Percentiles rank a stretch among this genome's conserved stretches.
phyloP scores from a whole-genome alignment of 2,888 invertebrate genomes.

The Apeira syringaria region DNA sequence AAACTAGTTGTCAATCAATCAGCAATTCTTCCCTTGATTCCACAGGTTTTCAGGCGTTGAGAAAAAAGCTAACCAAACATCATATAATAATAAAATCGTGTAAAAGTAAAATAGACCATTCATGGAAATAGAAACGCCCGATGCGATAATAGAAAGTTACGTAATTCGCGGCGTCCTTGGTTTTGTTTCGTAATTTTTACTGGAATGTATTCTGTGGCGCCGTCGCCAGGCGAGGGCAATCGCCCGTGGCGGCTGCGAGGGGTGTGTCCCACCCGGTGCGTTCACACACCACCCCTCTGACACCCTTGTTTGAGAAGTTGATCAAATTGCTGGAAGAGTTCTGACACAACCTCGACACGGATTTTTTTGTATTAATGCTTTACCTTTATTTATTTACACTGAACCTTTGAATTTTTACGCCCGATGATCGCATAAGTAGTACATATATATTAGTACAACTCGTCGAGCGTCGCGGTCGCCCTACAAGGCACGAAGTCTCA shows the following conservation, averaged over 20 bases:
- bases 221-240: constrained; percentile 42
- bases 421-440: no score
- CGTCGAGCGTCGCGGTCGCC: no score
- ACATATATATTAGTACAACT: no score
- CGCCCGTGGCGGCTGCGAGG: constrained; percentile 55
- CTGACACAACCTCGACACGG: not conserved
- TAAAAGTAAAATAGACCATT: no score
- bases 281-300: constrained; percentile 60
- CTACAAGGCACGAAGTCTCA: no score
- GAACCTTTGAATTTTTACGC: no score
- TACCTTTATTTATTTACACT: no score
- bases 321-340: constrained; percentile 29
- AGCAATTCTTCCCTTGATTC: no score
- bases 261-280: constrained; percentile 55
- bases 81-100: no score
- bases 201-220: constrained; percentile 20
- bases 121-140: constrained; percentile 24
- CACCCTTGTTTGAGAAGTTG: constrained; percentile 34
- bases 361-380: not conserved
- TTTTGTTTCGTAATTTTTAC: constrained; percentile 41
- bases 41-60: no score
- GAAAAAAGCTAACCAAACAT: no score
- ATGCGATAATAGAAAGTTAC: constrained; percentile 31
- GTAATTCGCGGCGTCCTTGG: constrained; percentile 42
- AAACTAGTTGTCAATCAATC: no score